These are phyloP conservation scores for Villa cingulata DNA, from an alignment of 2,888 invertebrate species.

Conservation along the genomic window DNA sequence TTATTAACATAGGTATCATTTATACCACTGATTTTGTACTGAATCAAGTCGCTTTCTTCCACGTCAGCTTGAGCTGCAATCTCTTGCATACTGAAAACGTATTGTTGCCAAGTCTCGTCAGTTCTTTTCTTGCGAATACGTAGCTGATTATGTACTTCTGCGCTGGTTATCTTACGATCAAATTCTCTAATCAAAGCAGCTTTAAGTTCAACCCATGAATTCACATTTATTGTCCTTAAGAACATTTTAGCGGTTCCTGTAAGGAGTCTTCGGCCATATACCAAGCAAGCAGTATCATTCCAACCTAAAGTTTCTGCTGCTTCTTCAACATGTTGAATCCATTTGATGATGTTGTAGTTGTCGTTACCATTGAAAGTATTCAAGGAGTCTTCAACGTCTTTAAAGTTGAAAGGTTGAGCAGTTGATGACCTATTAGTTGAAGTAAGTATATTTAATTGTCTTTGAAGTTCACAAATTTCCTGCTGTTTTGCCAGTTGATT, in stretches of 20 bases:
- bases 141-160: slow-evolving; percentile 1
- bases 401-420: not conserved
- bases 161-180: not conserved
- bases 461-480: not conserved
- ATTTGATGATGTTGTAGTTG: not conserved
- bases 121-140: not conserved
- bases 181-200: not conserved
- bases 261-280: not conserved
- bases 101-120: slow-evolving; percentile 1
- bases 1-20: not conserved
- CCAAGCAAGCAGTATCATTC: not conserved
- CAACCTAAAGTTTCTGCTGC: not conserved
- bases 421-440: not conserved
- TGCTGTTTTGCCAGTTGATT: not conserved
- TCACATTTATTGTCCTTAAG: not conserved
- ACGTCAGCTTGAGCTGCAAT: not conserved
- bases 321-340: slow-evolving; percentile 1
- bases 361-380: not conserved
- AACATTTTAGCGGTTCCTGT: not conserved
- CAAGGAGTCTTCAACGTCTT: not conserved
- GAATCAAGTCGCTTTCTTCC: not conserved
- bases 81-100: slow-evolving; percentile 1
- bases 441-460: not conserved
- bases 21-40: slow-evolving; percentile 2
- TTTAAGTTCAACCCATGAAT: not conserved